Conservation (phyloP, 2,113 vertebrate genomes). For the Acanthochromis polyacanthus region DNA sequence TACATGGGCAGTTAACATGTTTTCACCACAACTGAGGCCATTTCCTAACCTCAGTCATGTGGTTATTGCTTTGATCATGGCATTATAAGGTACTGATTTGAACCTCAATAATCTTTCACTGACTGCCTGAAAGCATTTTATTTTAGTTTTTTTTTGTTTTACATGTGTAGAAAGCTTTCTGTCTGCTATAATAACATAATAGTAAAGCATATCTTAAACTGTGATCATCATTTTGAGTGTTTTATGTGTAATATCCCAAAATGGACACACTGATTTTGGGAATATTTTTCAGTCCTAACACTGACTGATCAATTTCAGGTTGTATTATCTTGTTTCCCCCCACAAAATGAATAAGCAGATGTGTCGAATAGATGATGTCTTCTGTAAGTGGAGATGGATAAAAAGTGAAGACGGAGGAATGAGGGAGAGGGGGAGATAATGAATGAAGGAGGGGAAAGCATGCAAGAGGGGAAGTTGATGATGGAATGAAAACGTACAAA, state of each 20-base stretch:
- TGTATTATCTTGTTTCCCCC: constrained; percentile 1
- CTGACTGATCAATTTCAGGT: constrained; percentile 4
- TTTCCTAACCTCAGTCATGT: not conserved
- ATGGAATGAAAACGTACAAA: constrained; percentile 30
- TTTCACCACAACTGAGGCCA: not conserved
- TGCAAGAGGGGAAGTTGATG: constrained; percentile 33
- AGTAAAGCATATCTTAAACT: not conserved
- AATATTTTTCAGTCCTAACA: not conserved
- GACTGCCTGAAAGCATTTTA: not conserved
- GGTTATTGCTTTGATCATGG: not conserved
- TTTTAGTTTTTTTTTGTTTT: not conserved
- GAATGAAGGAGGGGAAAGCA: constrained; percentile 23
- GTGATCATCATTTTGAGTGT: not conserved
- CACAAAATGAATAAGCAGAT: constrained; percentile 37
- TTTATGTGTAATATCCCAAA: not conserved
- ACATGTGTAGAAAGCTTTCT: not conserved
- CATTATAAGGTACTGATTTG: not conserved
- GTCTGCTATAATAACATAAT: not conserved
- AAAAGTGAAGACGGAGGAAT: constrained; percentile 26
- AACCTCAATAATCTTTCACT: not conserved
- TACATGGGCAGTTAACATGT: not conserved
- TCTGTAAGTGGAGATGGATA: constrained; percentile 18
- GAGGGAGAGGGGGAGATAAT: not conserved
- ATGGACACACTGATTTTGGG: constrained; percentile 5
- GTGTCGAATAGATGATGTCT: not conserved